Conservation (phyloP, 2,797 vertebrate species). For the Phaenicophaeus curvirostris region DNA sequence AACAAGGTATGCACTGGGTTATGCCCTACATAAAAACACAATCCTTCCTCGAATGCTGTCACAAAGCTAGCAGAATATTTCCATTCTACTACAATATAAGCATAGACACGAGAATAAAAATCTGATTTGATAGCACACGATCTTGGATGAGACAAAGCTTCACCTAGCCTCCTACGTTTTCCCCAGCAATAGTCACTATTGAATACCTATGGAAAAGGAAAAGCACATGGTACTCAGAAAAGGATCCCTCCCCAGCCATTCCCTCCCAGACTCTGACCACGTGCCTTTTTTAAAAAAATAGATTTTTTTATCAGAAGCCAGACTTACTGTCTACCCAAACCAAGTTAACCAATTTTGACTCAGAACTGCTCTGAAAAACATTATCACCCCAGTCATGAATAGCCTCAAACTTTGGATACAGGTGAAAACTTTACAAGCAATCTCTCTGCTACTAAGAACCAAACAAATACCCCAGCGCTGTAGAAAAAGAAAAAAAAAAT, state of each 20-base stretch:
- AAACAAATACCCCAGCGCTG: neutral
- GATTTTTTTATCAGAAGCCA: neutral
- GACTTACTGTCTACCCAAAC: neutral
- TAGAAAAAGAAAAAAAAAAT: neutral
- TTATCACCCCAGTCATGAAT: neutral
- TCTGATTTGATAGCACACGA: neutral
- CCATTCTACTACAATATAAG: neutral
- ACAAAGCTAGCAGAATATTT: neutral
- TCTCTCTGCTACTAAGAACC: neutral
- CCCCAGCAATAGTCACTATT: neutral
- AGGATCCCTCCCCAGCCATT: neutral
- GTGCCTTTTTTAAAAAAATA: neutral
- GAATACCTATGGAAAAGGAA: neutral
- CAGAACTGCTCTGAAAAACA: fast-evolving
- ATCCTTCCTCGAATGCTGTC: neutral
- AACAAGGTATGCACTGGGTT: neutral
- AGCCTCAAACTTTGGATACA: neutral
- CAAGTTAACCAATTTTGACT: neutral
- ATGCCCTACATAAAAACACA: neutral
- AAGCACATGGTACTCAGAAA: neutral
- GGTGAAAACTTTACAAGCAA: neutral
- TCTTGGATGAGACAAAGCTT: neutral
- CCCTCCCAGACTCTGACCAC: neutral
- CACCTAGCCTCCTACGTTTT: neutral
- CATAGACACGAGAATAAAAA: neutral